phyloP scores from a whole-genome alignment of 2,113 vertebrate species.

The Notarius quadriscutis region DNA sequence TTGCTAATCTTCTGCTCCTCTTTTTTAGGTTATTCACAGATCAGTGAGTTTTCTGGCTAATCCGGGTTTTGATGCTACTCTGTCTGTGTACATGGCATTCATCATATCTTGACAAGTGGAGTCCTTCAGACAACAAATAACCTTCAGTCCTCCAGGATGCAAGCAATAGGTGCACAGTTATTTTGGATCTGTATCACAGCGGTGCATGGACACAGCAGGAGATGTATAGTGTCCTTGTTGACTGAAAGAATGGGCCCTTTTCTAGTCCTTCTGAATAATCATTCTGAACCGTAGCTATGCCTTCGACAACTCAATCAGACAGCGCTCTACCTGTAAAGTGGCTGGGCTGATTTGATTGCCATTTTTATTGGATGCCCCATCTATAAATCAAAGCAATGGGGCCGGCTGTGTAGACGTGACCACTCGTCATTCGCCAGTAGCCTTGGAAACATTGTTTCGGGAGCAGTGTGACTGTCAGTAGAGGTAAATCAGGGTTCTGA shows the following conservation, averaged over 20 bases:
- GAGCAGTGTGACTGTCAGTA: slow-evolving; percentile 73
- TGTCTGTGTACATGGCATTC: slow-evolving; percentile 99
- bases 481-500: slow-evolving; percentile 79
- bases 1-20: slow-evolving; percentile 99
- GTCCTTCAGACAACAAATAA: slow-evolving; percentile 99
- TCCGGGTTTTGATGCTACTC: slow-evolving; percentile 97
- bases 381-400: slow-evolving; percentile 84
- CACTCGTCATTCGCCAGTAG: slow-evolving; percentile 81
- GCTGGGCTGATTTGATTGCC: slow-evolving; percentile 84
- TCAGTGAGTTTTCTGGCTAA: slow-evolving; percentile 99
- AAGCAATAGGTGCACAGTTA: slow-evolving; percentile 93
- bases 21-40: slow-evolving; percentile 99
- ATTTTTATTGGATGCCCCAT: slow-evolving; percentile 81
- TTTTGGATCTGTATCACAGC: slow-evolving; percentile 98
- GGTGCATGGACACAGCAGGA: slow-evolving; percentile 90
- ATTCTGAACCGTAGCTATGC: slow-evolving; percentile 81
- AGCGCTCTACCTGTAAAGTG: slow-evolving; percentile 82
- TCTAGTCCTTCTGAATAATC: slow-evolving; percentile 77
- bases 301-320: slow-evolving; percentile 85
- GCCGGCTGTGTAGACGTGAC: slow-evolving; percentile 76
- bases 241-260: slow-evolving; percentile 72
- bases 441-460: slow-evolving; percentile 84
- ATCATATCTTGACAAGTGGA: slow-evolving; percentile 99
- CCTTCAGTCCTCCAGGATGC: slow-evolving; percentile 91
- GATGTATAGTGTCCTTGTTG: slow-evolving; percentile 90